Conservation (phyloP, 1,140 invertebrate species). For the Samia ricini region DNA sequence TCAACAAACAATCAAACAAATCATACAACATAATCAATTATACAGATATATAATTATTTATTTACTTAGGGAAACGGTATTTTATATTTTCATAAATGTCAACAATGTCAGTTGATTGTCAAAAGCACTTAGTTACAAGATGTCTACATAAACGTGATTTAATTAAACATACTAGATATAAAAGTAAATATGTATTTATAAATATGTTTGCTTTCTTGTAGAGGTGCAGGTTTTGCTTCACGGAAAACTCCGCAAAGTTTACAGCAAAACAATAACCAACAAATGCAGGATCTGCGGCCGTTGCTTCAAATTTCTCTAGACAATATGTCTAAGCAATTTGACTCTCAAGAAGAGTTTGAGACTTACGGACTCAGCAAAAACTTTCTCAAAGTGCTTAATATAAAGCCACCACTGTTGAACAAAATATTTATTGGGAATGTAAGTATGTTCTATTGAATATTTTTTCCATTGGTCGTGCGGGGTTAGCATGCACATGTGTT, state of each 20-base stretch:
- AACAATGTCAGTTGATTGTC: too few species aligned
- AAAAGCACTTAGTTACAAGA: too few species aligned
- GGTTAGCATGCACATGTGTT: too few species aligned
- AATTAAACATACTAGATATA: too few species aligned
- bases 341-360: not conserved
- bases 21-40: too few species aligned
- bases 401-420: not conserved
- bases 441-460: not conserved
- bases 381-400: not conserved
- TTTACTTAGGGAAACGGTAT: too few species aligned
- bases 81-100: too few species aligned
- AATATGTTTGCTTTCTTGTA: not conserved
- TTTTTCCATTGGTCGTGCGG: too few species aligned
- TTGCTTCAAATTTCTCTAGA: not conserved
- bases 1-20: too few species aligned
- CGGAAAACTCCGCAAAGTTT: not conserved
- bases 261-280: not conserved
- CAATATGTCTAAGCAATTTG: not conserved
- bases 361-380: constrained; percentile 5
- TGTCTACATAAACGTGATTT: too few species aligned
- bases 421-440: constrained; percentile 4
- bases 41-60: too few species aligned
- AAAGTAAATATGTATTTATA: too few species aligned
- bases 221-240: not conserved
- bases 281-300: not conserved